Conservation (phyloP, 2,113 vertebrate species). For the Eulemur rufifrons region DNA sequence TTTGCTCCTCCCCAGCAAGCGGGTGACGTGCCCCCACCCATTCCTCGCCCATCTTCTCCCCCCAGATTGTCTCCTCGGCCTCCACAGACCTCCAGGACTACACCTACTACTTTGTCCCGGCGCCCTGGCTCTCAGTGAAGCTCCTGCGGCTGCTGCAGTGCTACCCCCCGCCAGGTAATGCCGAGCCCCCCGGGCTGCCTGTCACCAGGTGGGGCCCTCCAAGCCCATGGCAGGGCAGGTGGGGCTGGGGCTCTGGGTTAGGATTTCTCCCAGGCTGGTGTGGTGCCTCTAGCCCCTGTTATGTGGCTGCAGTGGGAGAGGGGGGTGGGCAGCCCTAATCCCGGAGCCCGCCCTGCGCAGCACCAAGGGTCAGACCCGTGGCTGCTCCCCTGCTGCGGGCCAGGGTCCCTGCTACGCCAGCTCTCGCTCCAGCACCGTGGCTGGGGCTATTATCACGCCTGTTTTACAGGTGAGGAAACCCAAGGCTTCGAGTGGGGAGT, state of each 20-base stretch:
- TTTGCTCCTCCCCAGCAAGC: not conserved
- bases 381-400: not conserved
- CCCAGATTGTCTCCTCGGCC: slow-evolving; percentile 93
- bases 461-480: not conserved
- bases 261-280: not conserved
- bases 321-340: not conserved
- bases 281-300: not conserved
- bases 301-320: rapidly evolving
- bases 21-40: too few relatives aligned
- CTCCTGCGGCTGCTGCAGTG: slow-evolving; percentile 92
- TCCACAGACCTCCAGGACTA: slow-evolving; percentile 94
- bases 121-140: slow-evolving; percentile 95
- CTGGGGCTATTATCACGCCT: rapidly evolving
- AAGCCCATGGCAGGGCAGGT: too few relatives aligned
- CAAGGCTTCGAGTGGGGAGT: not conserved
- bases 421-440: not conserved
- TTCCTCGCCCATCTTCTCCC: not conserved
- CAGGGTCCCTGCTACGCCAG: rapidly evolving
- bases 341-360: not conserved
- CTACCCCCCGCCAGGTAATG: slow-evolving; percentile 88
- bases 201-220: rapidly evolving
- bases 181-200: rapidly evolving
- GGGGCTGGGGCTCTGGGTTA: rapidly evolving
- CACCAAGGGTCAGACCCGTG: rapidly evolving
- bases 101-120: slow-evolving; percentile 96